phyloP scores from a whole-genome alignment of 23 tunicate species.

The Styela clava region DNA sequence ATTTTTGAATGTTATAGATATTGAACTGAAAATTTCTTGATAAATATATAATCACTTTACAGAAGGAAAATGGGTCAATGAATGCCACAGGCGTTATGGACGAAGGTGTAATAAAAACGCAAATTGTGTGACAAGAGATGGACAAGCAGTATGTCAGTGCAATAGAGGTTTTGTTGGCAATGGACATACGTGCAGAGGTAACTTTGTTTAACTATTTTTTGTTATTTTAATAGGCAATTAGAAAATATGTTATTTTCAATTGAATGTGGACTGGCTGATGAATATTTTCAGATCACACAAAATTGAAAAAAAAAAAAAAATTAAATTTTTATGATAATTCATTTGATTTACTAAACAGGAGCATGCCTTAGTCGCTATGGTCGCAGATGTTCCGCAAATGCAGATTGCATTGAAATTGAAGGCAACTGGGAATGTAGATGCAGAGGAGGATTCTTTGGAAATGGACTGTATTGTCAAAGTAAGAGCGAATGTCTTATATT shows the following conservation, averaged over 20 bases:
- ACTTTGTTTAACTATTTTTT: too few species aligned
- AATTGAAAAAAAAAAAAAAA: neutral
- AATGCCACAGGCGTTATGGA: conserved; percentile 3
- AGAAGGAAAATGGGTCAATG: conserved; percentile 5
- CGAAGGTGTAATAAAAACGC: conserved; percentile 3
- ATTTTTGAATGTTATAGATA: too few species aligned
- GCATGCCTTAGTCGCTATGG: neutral
- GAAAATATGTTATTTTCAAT: too few species aligned
- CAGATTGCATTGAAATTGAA: neutral
- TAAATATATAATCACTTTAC: too few species aligned
- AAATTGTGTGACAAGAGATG: conserved; percentile 1
- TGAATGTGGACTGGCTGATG: too few species aligned
- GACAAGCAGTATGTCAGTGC: conserved; percentile 11
- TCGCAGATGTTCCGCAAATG: neutral
- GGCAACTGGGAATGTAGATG: neutral
- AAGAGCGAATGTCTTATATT: too few species aligned
- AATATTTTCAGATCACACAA: neutral
- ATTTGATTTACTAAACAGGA: too few species aligned
- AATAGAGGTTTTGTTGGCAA: conserved; percentile 5
- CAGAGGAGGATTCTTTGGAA: conserved; percentile 10
- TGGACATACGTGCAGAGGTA: conserved; percentile 14
- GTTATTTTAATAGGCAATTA: too few species aligned
- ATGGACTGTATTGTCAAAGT: conserved; percentile 3
- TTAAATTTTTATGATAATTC: too few species aligned
- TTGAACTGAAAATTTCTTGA: too few species aligned